phyloP scores from a whole-genome alignment of 2,888 invertebrate species.

The Erebia aethiops region DNA sequence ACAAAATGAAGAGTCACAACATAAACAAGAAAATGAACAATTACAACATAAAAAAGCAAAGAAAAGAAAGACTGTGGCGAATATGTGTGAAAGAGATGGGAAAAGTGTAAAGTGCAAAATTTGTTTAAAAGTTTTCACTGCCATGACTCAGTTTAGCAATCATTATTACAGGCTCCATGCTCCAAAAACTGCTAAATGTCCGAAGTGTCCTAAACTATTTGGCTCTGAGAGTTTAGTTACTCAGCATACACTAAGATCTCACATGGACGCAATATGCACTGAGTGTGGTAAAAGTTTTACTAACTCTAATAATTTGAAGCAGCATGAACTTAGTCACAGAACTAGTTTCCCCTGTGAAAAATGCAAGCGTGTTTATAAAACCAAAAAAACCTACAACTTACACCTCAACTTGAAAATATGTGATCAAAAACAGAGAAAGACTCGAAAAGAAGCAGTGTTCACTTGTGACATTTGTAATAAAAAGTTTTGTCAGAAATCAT shows the following conservation, averaged over 20 bases:
- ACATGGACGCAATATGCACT: constrained; percentile 1
- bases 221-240: not conserved
- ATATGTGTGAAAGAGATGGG: not conserved
- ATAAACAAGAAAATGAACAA: not conserved
- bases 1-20: not conserved
- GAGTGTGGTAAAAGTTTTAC: constrained; percentile 6
- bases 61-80: not conserved
- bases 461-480: constrained; percentile 14
- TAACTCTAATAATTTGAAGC: not conserved
- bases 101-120: constrained; percentile 1
- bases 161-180: constrained; percentile 3
- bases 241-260: not conserved
- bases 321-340: not conserved
- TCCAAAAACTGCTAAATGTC: constrained; percentile 14
- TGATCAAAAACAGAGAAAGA: constrained; percentile 2
- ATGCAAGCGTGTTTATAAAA: constrained; percentile 11
- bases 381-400: not conserved
- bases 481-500: constrained; percentile 6
- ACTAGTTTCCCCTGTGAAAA: not conserved
- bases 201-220: constrained; percentile 9
- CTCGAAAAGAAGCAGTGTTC: not conserved
- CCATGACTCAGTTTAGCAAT: not conserved
- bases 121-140: not conserved
- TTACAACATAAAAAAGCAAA: not conserved
- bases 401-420: constrained; percentile 4